Evolutionary conservation across 35 echinoderm and acorn worm genomes (phyloP).

Genomic region (Eucidaris tribuloides): DNA sequence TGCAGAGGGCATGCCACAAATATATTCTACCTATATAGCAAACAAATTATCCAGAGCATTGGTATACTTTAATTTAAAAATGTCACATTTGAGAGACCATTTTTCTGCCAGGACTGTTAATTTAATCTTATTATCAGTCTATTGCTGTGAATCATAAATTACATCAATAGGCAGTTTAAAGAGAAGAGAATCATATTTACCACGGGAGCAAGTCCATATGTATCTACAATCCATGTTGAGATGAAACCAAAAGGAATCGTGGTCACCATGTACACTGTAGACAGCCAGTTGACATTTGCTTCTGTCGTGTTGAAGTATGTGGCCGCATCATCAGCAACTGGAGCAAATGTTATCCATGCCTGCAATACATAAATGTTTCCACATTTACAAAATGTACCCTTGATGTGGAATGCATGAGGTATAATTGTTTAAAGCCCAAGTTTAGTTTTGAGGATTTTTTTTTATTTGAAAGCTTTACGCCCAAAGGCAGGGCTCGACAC

Average conservation of each 20-base stretch:
- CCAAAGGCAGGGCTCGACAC: neutral
- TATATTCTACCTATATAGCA: too few relatives aligned
- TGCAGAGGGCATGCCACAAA: too few relatives aligned
- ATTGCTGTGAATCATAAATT: too few relatives aligned
- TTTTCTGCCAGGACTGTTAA: neutral
- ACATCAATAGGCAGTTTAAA: neutral
- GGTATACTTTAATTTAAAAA: too few relatives aligned
- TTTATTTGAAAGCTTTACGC: neutral
- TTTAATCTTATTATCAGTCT: too few relatives aligned
- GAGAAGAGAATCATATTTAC: conserved; percentile 81
- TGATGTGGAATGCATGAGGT: too few relatives aligned
- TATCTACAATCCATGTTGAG: conserved; percentile 79
- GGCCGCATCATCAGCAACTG: conserved; percentile 65
- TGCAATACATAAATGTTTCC: conserved; percentile 12
- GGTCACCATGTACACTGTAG: conserved; percentile 77
- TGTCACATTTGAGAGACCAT: too few relatives aligned
- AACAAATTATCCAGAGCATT: too few relatives aligned
- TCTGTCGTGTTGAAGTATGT: conserved; percentile 50
- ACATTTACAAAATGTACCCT: too few relatives aligned
- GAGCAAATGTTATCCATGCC: conserved; percentile 91
- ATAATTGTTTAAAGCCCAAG: neutral
- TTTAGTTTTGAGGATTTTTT: neutral
- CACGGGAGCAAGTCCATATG: conserved; percentile 66
- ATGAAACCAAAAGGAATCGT: conserved; percentile 89
- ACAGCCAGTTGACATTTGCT: conserved; percentile 78